These are phyloP conservation scores for Tapera naevia DNA, from an alignment of 2,797 vertebrate species.

Conservation along the genomic window DNA sequence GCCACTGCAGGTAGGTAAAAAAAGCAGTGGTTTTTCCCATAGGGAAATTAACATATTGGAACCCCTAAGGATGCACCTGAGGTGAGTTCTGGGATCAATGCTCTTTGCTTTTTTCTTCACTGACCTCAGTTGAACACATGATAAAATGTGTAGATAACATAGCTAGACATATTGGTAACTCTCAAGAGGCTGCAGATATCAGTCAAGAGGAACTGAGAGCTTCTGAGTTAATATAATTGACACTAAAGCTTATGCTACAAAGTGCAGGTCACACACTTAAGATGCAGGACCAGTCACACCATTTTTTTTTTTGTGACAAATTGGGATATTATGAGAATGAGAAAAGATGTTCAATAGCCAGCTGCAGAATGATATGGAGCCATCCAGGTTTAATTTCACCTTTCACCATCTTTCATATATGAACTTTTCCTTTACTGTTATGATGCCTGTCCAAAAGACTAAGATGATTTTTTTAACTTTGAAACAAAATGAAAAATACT, in stretches of 20 bases:
- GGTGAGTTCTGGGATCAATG: not conserved
- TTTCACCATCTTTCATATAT: not conserved
- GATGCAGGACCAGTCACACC: not conserved
- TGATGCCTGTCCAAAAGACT: not conserved
- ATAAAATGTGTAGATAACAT: not conserved
- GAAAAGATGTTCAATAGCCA: not conserved
- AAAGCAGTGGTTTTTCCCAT: not conserved
- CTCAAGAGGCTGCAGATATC: not conserved
- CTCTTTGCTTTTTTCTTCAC: not conserved
- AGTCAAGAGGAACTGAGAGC: not conserved
- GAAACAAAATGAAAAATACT: not conserved
- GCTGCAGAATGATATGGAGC: not conserved
- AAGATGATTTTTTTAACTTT: not conserved
- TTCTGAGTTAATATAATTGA: not conserved
- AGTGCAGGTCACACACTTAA: not conserved
- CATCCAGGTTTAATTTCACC: not conserved
- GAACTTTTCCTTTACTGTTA: not conserved
- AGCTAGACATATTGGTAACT: not conserved
- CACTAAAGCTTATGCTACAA: not conserved
- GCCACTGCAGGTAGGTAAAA: not conserved
- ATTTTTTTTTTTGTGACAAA: not conserved
- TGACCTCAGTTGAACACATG: not conserved
- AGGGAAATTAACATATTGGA: accelerated
- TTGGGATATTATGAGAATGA: not conserved
- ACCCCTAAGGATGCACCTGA: not conserved